Conservation (phyloP, 2,888 invertebrate genomes). For the Drosophila demipolita region DNA sequence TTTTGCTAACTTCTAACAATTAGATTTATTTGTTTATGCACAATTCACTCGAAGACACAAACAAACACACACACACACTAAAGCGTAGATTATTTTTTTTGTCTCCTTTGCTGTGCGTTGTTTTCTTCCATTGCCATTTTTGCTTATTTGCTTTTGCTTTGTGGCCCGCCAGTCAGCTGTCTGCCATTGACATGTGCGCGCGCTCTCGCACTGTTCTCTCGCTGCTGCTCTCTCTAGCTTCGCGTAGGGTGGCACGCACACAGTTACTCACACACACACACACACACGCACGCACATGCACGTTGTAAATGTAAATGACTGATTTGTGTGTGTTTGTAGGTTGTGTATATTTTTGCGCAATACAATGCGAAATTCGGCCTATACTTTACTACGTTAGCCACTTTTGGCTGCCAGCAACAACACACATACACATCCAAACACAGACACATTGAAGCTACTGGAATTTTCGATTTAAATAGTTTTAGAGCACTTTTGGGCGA, state of each 20-base stretch:
- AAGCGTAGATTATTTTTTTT: slow-evolving; percentile 18
- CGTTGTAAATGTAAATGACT: slow-evolving; percentile 61
- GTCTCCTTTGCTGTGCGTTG: slow-evolving; percentile 31
- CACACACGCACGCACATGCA: slow-evolving; percentile 30
- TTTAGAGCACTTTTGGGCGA: slow-evolving; percentile 18
- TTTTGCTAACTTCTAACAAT: background rate
- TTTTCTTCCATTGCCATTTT: slow-evolving; percentile 17
- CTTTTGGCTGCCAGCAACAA: slow-evolving; percentile 30
- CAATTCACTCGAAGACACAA: slow-evolving; percentile 17
- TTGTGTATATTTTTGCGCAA: slow-evolving; percentile 56
- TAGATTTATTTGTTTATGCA: slow-evolving; percentile 26
- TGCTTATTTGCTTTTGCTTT: slow-evolving; percentile 38
- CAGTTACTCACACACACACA: slow-evolving; percentile 9
- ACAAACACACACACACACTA: background rate
- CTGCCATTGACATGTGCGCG: slow-evolving; percentile 75
- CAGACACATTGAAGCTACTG: slow-evolving; percentile 1
- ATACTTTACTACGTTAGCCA: slow-evolving; percentile 48
- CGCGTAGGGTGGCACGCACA: slow-evolving; percentile 45
- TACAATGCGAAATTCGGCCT: slow-evolving; percentile 47
- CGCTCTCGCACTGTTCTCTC: slow-evolving; percentile 50
- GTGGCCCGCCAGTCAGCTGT: slow-evolving; percentile 68
- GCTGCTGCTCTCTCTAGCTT: slow-evolving; percentile 7
- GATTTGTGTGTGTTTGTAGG: slow-evolving; percentile 29
- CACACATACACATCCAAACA: background rate
- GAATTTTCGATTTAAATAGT: slow-evolving; percentile 9